Evolutionary conservation across 2,797 vertebrate species (phyloP).

Genomic region (Coluber constrictor): DNA sequence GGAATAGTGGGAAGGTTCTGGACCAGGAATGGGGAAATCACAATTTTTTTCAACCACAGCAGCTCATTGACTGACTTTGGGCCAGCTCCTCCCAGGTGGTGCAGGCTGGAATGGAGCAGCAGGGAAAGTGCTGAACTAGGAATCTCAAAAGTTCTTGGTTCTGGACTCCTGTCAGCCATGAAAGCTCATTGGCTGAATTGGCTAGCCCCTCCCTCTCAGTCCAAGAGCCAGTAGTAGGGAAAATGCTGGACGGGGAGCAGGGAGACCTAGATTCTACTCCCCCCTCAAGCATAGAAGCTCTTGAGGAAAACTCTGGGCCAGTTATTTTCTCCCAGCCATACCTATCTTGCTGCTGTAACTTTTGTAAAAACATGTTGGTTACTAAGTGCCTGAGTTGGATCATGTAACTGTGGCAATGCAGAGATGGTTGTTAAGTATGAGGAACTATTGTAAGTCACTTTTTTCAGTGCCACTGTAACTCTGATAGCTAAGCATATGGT

Average conservation of each 20-base stretch:
- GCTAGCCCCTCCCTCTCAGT: background rate
- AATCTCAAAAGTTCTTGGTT: background rate
- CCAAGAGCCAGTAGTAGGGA: background rate
- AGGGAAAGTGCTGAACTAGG: background rate
- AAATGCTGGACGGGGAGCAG: background rate
- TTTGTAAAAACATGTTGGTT: background rate
- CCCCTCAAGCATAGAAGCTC: background rate
- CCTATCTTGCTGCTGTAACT: background rate
- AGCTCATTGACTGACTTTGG: background rate
- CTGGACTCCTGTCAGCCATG: background rate
- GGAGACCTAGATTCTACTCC: background rate
- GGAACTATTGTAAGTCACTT: background rate
- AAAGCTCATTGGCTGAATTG: background rate
- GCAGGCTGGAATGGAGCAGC: background rate
- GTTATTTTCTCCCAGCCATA: background rate
- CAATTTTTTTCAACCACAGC: background rate
- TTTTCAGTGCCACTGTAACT: background rate
- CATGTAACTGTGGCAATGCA: background rate
- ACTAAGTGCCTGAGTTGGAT: background rate
- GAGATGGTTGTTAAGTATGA: background rate
- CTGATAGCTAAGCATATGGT: background rate
- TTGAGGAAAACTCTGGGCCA: background rate
- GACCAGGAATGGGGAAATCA: background rate
- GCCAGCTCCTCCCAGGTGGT: background rate
- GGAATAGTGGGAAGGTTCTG: background rate